phyloP scores from a whole-genome alignment of 2,797 vertebrate species.

The Scarus forsteni region DNA sequence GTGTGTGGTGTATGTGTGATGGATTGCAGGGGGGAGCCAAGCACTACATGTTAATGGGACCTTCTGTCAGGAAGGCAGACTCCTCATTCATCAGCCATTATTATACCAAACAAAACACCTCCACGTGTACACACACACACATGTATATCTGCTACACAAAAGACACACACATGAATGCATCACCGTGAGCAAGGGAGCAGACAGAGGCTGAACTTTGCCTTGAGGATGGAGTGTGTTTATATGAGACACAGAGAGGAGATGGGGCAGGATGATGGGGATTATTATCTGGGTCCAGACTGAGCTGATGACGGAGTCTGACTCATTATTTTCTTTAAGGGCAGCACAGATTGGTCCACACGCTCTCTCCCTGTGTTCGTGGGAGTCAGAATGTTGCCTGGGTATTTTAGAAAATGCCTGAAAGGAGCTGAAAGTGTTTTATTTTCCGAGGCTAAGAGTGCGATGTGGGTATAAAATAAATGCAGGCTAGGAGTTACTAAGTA shows the following conservation, averaged over 20 bases:
- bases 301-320: conserved; percentile 47
- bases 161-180: conserved; percentile 20
- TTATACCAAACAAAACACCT: conserved; percentile 51
- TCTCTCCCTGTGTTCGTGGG: conserved; percentile 12
- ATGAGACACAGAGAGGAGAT: conserved; percentile 37
- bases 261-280: conserved; percentile 36
- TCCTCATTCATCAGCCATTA: conserved; percentile 68
- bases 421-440: conserved; percentile 37
- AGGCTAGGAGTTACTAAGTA: conserved; percentile 28
- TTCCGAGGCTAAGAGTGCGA: conserved; percentile 29
- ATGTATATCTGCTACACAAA: conserved; percentile 13
- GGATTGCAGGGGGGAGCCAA: conserved; percentile 51
- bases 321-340: conserved; percentile 55
- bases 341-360: conserved; percentile 3
- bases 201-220: conserved; percentile 27
- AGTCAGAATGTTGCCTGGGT: conserved; percentile 39
- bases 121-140: conserved; percentile 14
- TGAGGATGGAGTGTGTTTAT: conserved; percentile 48
- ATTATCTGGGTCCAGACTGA: conserved; percentile 41
- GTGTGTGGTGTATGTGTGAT: conserved; percentile 45
- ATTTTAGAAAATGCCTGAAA: conserved; percentile 14
- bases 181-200: conserved; percentile 10
- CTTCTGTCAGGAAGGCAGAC: conserved; percentile 51
- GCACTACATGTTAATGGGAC: conserved; percentile 66
- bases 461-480: conserved; percentile 35